These are phyloP conservation scores for Spilosoma lubricipeda DNA, from an alignment of 2,888 invertebrate species.

Conservation along the genomic window DNA sequence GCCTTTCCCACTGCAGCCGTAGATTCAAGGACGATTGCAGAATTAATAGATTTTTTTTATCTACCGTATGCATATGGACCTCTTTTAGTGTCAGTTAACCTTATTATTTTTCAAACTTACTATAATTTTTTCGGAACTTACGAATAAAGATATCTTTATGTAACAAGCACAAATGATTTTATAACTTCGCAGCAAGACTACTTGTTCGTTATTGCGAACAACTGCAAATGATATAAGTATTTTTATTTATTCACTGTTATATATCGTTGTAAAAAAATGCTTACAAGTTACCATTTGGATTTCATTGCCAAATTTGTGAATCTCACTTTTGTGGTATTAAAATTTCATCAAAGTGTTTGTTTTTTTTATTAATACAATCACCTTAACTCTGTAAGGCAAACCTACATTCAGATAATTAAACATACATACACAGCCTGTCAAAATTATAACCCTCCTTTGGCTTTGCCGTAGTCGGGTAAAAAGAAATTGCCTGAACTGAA, in stretches of 20 bases:
- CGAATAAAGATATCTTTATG: no score
- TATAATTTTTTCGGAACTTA: not conserved
- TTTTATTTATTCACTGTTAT: conserved; percentile 2
- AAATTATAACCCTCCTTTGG: no score
- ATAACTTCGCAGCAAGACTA: not conserved
- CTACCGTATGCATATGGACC: not conserved
- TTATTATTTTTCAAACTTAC: not conserved
- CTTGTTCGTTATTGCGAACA: conserved; percentile 45
- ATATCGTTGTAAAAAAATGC: conserved; percentile 28
- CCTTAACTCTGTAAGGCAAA: no score
- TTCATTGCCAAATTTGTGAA: conserved; percentile 56
- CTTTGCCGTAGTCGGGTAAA: no score
- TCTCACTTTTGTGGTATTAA: conserved; percentile 64
- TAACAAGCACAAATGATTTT: not conserved
- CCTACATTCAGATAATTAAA: no score
- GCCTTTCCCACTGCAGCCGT: not conserved
- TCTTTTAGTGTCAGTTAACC: not conserved
- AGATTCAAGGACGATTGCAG: not conserved
- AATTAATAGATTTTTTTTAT: not conserved
- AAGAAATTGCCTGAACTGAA: no score
- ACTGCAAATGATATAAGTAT: not conserved
- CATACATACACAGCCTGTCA: no score
- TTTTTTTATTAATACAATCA: not conserved
- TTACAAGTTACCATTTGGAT: conserved; percentile 35
- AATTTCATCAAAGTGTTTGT: conserved; percentile 38